A percentile compares a stretch with the other conserved stretches of the same genome.
phyloP scores from a whole-genome alignment of 1,140 invertebrate species.

The Grapholita molesta region DNA sequence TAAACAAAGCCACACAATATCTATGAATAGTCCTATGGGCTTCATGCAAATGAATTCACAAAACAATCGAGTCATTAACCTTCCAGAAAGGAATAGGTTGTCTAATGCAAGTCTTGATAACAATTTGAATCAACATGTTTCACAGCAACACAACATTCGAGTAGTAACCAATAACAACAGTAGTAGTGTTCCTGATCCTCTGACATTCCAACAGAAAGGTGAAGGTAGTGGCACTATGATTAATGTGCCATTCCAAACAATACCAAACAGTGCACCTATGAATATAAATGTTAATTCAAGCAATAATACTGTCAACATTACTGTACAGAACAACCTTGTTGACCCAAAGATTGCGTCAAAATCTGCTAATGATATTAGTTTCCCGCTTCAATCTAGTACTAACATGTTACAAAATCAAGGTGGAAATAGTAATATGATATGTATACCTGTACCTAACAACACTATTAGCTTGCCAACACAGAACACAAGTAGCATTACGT shows the following conservation, averaged over 20 bases:
- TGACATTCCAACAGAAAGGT: constrained; percentile 62
- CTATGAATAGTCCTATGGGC: constrained; percentile 68
- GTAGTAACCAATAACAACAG: constrained; percentile 66
- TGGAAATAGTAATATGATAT: constrained; percentile 58
- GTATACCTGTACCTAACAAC: constrained; percentile 64
- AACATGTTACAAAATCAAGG: constrained; percentile 63
- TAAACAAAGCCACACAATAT: constrained; percentile 67
- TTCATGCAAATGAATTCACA: constrained; percentile 73
- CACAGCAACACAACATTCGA: constrained; percentile 69
- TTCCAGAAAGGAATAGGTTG: constrained; percentile 67
- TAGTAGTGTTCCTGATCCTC: constrained; percentile 53
- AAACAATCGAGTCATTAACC: constrained; percentile 70
- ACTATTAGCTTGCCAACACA: constrained; percentile 72
- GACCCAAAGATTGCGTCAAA: constrained; percentile 73
- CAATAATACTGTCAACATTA: constrained; percentile 72
- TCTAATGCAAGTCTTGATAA: constrained; percentile 56
- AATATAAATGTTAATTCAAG: constrained; percentile 74
- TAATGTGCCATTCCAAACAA: constrained; percentile 71
- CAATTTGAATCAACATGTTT: constrained; percentile 62
- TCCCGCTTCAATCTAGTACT: constrained; percentile 59
- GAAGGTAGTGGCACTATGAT: constrained; percentile 66
- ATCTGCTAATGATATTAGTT: constrained; percentile 60
- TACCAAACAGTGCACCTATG: constrained; percentile 73
- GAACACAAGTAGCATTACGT: constrained; percentile 77
- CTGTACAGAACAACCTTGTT: constrained; percentile 71